phyloP scores from a whole-genome alignment of 37 sponge, comb jelly and placozoan genomes.

The Agelas oroides region DNA sequence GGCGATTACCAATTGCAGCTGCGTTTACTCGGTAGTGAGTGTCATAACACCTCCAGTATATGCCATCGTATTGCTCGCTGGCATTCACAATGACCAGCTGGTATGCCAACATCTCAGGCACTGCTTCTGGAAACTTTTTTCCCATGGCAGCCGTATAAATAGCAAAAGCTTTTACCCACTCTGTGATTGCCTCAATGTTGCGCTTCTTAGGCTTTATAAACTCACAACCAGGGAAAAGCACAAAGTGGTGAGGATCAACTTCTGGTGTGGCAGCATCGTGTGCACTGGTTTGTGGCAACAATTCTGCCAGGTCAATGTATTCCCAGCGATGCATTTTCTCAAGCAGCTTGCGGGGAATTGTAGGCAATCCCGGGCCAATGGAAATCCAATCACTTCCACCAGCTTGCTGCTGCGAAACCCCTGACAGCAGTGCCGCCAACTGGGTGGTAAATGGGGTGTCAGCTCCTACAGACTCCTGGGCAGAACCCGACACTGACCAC shows the following conservation, averaged over 20 bases:
- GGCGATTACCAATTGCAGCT: slow-evolving; percentile 8
- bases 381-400: too few species aligned
- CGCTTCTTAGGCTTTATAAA: background rate
- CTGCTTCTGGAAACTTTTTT: background rate
- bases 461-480: too few species aligned
- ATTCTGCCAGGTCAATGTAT: slow-evolving; percentile 13
- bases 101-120: slow-evolving; percentile 41
- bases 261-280: background rate
- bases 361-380: background rate
- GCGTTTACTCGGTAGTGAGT: slow-evolving; percentile 16
- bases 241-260: background rate
- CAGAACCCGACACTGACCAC: too few species aligned
- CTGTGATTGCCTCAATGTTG: background rate
- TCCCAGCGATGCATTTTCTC: slow-evolving; percentile 12
- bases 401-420: too few species aligned
- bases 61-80: too few species aligned
- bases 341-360: slow-evolving; percentile 13
- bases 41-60: too few species aligned
- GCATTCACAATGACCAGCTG: slow-evolving; percentile 5
- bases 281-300: background rate
- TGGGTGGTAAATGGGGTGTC: too few species aligned
- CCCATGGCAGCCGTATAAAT: slow-evolving; percentile 11
- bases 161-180: slow-evolving; percentile 35
- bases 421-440: too few species aligned
- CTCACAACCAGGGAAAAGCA: too few species aligned